A percentile compares a stretch with the other conserved stretches of the same genome.
phyloP scores from a whole-genome alignment of 2,888 invertebrate genomes.

The Agrochola macilenta region DNA sequence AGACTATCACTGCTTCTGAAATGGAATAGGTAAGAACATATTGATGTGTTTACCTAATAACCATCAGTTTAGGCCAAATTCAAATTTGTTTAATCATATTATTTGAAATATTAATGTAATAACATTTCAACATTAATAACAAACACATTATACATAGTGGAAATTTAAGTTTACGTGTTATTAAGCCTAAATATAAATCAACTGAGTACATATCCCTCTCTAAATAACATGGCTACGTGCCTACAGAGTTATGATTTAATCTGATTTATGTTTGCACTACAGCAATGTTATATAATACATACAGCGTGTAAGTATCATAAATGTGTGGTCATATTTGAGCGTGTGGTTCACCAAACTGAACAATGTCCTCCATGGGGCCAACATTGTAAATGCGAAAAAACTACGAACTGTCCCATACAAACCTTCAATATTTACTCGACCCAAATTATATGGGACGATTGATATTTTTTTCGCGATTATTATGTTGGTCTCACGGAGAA shows the following conservation, averaged over 20 bases:
- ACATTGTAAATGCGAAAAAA: background rate
- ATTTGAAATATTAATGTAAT: constrained; percentile 8
- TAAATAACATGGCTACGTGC: constrained; percentile 58
- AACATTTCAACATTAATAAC: constrained; percentile 32
- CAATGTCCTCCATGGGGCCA: background rate
- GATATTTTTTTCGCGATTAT: background rate
- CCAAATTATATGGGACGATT: background rate
- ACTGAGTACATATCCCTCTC: constrained; percentile 35
- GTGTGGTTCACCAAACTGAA: background rate
- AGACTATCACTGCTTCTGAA: no score
- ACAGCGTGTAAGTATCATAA: background rate
- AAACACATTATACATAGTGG: constrained; percentile 16
- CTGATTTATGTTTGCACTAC: constrained; percentile 56
- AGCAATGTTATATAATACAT: constrained; percentile 14
- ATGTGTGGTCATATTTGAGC: background rate
- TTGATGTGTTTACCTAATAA: background rate
- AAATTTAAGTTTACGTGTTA: constrained; percentile 46
- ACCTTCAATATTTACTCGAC: background rate
- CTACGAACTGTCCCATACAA: background rate
- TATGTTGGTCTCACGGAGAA: background rate
- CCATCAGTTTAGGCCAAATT: background rate
- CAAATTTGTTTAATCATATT: background rate
- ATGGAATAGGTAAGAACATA: no score
- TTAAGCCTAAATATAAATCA: constrained; percentile 55
- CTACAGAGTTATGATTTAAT: constrained; percentile 55